Evolutionary conservation across 2,888 invertebrate genomes (phyloP).

Genomic region (Drosophila longiperda): DNA sequence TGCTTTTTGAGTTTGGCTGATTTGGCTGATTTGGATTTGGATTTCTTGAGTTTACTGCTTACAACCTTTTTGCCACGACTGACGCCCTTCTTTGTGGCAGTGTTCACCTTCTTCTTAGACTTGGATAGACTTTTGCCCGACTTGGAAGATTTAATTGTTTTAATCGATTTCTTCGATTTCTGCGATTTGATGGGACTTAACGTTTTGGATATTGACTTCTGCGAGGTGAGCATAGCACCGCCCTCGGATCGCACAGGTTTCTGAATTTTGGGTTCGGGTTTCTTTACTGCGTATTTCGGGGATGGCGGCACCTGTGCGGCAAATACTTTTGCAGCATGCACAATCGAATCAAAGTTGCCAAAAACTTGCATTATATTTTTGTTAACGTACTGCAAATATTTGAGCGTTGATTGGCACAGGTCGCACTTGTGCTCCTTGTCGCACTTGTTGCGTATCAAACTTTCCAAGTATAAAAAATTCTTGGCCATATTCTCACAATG

Average conservation of each 20-base stretch:
- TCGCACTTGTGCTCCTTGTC: slow-evolving; percentile 63
- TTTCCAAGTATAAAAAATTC: slow-evolving; percentile 80
- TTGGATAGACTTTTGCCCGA: slow-evolving; percentile 42
- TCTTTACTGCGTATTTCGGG: slow-evolving; percentile 60
- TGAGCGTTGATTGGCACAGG: slow-evolving; percentile 74
- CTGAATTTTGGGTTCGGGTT: slow-evolving; percentile 8
- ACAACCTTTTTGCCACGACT: slow-evolving; percentile 58
- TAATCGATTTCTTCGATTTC: slow-evolving; percentile 54
- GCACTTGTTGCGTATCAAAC: slow-evolving; percentile 74
- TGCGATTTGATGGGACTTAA: slow-evolving; percentile 34
- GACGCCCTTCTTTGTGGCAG: slow-evolving; percentile 2
- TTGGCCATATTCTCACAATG: slow-evolving; percentile 83
- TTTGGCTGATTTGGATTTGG: slow-evolving; percentile 12
- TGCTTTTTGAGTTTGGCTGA: slow-evolving; percentile 17
- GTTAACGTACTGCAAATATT: slow-evolving; percentile 78
- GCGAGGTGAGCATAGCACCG: slow-evolving; percentile 41
- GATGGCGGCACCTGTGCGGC: slow-evolving; percentile 43
- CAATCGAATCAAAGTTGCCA: slow-evolving; percentile 71
- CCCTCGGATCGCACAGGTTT: slow-evolving; percentile 40
- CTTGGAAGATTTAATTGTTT: slow-evolving; percentile 47
- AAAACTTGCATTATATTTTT: slow-evolving; percentile 78
- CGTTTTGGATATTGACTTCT: slow-evolving; percentile 36
- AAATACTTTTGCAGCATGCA: slow-evolving; percentile 67
- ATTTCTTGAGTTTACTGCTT: slow-evolving; percentile 49
- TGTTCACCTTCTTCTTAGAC: slow-evolving; percentile 14